Evolutionary conservation across 2,888 invertebrate genomes (phyloP).

Genomic region (Brenthis ino): DNA sequence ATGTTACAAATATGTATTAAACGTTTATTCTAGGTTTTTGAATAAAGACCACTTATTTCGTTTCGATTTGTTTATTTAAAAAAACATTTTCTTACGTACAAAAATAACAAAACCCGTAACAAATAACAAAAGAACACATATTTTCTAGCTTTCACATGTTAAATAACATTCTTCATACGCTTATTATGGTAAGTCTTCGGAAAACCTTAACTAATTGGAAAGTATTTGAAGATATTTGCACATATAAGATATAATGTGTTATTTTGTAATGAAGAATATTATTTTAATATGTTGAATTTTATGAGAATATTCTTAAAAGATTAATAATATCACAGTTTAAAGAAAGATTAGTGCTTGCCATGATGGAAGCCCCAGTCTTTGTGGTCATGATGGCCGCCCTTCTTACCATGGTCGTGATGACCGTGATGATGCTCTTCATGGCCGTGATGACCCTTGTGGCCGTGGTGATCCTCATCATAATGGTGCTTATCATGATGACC

Average conservation of each 20-base stretch:
- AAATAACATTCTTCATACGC: conserved; percentile 24
- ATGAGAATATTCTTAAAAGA: conserved; percentile 31
- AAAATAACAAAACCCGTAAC: conserved; percentile 46
- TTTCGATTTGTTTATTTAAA: conserved; percentile 29
- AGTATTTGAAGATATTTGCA: conserved; percentile 27
- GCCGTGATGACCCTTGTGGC: conserved; percentile 77
- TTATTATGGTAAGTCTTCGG: conserved; percentile 21
- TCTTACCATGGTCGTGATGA: conserved; percentile 77
- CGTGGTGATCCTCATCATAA: conserved; percentile 70
- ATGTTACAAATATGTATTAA: background rate
- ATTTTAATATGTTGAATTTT: conserved; percentile 31
- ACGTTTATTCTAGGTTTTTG: background rate
- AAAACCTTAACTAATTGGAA: conserved; percentile 30
- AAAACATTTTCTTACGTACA: conserved; percentile 39
- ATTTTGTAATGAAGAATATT: conserved; percentile 11
- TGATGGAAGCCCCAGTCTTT: conserved; percentile 77
- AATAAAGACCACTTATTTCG: background rate
- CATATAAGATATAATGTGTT: background rate
- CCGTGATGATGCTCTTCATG: conserved; percentile 76
- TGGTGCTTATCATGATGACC: conserved; percentile 76
- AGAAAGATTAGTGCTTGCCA: conserved; percentile 66
- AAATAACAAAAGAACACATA: conserved; percentile 39
- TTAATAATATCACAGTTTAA: conserved; percentile 64
- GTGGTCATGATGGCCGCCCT: conserved; percentile 72
- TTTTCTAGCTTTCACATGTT: conserved; percentile 26